Conservation (phyloP, 2,797 vertebrate genomes). For the Crocodylus rhombifer region DNA sequence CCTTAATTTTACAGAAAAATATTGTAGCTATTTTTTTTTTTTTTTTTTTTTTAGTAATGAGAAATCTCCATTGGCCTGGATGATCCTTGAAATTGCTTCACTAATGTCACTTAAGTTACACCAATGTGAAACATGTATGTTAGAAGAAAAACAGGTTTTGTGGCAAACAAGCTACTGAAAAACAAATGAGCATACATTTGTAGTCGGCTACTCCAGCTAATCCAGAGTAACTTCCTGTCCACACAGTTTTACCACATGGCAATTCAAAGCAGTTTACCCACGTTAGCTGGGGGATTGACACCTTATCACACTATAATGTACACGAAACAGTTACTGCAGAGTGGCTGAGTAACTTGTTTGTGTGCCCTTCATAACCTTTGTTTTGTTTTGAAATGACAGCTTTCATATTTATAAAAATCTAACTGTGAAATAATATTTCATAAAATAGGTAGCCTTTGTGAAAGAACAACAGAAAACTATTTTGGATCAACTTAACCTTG, state of each 20-base stretch:
- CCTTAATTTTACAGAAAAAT: not conserved
- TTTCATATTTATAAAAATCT: not conserved
- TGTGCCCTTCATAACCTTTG: no score
- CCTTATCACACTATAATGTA: no score
- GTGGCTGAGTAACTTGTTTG: no score
- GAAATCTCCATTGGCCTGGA: not conserved
- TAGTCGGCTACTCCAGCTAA: no score
- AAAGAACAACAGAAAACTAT: slow-evolving; percentile 86
- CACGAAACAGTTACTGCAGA: no score
- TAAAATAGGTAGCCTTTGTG: slow-evolving; percentile 85
- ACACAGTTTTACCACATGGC: no score
- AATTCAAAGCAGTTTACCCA: no score
- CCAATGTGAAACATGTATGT: not conserved
- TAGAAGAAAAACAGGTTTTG: not conserved
- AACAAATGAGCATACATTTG: no score
- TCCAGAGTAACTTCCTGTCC: no score
- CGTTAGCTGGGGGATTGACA: no score
- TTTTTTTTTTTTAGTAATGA: not conserved
- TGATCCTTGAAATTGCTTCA: not conserved
- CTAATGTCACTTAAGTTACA: not conserved
- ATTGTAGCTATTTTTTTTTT: not conserved
- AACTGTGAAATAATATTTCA: slow-evolving; percentile 47
- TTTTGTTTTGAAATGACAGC: not conserved
- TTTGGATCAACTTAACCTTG: slow-evolving; percentile 81
- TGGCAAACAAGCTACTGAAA: no score